phyloP scores from a whole-genome alignment of 2,888 invertebrate species.

The Rhodophaea formosa region DNA sequence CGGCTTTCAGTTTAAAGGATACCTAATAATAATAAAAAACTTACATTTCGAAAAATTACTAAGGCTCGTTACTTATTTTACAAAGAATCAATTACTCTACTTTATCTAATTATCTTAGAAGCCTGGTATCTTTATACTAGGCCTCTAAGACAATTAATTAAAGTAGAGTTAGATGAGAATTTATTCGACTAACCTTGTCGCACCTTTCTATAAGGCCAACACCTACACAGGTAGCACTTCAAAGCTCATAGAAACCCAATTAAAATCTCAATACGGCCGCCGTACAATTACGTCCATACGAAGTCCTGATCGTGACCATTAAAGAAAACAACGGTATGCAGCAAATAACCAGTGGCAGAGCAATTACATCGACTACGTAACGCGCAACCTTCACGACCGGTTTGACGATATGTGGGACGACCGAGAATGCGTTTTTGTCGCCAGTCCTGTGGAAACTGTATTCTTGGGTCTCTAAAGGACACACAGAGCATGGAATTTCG shows the following conservation, averaged over 20 bases:
- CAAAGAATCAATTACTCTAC: no score
- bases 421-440: conserved; percentile 3
- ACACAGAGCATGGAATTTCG: not conserved
- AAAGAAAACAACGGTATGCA: not conserved
- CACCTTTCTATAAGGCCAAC: not conserved
- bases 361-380: conserved; percentile 4
- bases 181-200: no score
- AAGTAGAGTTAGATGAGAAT: no score
- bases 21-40: no score
- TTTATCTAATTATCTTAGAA: no score
- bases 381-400: conserved; percentile 9
- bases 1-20: no score
- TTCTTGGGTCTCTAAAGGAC: not conserved
- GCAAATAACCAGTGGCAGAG: conserved; percentile 2
- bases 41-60: no score
- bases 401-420: conserved; percentile 8
- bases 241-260: not conserved
- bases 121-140: no score
- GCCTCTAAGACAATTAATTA: no score
- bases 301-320: conserved; percentile 11
- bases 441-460: not conserved
- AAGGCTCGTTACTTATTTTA: no score
- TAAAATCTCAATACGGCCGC: not conserved
- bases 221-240: not conserved
- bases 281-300: not conserved